These are phyloP conservation scores for Ambastaia sidthimunki DNA, from an alignment of 2,797 vertebrate species.

Conservation along the genomic window DNA sequence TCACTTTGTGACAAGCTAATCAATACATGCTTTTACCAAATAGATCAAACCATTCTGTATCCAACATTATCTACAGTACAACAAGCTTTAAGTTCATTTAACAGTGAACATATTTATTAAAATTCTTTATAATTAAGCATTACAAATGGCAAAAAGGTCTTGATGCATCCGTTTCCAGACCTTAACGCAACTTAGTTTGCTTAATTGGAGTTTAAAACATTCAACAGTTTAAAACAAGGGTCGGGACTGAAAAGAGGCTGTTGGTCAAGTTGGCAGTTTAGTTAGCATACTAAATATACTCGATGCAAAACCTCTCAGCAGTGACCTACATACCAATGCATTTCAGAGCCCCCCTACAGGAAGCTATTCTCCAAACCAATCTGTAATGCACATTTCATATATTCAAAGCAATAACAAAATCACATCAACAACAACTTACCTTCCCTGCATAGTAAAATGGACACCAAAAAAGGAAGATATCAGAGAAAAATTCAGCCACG, in stretches of 20 bases:
- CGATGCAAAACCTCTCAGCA: constrained; percentile 25
- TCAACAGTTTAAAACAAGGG: constrained; percentile 33
- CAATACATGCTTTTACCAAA: not conserved
- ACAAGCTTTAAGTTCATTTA: not conserved
- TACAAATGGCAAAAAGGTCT: not conserved
- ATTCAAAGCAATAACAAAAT: not conserved
- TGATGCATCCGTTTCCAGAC: not conserved
- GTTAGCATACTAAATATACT: constrained; percentile 40
- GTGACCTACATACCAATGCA: constrained; percentile 43
- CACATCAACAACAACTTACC: constrained; percentile 76
- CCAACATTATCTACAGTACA: not conserved
- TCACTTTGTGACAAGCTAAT: not conserved
- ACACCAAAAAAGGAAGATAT: constrained; percentile 95
- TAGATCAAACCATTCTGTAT: not conserved
- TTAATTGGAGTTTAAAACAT: not conserved
- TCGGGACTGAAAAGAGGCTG: constrained; percentile 16
- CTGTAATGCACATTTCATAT: not conserved
- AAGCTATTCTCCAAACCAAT: not conserved
- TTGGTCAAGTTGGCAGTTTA: not conserved
- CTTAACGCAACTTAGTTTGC: not conserved
- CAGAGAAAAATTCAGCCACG: constrained; percentile 88
- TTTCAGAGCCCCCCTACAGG: constrained; percentile 7
- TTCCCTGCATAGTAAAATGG: constrained; percentile 94
- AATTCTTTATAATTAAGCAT: not conserved
- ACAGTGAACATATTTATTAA: no score